These are phyloP conservation scores for Apantesis nais DNA, from an alignment of 2,888 invertebrate species.

Conservation along the genomic window DNA sequence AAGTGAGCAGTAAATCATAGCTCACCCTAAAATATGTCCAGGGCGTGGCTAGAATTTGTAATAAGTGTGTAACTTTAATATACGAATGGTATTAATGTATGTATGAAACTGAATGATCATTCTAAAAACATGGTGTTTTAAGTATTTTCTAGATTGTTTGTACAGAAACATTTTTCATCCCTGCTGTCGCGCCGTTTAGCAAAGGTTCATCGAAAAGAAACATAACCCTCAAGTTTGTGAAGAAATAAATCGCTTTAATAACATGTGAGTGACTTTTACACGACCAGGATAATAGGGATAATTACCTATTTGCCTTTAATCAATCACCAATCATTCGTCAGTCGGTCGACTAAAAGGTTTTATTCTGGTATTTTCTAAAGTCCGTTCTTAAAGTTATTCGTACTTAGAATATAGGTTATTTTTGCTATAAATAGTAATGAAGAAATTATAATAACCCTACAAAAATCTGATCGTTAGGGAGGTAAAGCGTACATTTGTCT, in stretches of 20 bases:
- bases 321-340: too few species aligned
- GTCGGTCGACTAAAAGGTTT: too few species aligned
- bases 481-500: not conserved
- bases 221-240: too few species aligned
- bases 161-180: too few species aligned
- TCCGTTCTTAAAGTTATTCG: not conserved
- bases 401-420: not conserved
- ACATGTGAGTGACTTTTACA: too few species aligned
- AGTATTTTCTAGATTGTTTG: not conserved
- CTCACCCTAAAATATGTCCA: constrained; percentile 62
- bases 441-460: not conserved
- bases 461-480: not conserved
- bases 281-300: too few species aligned
- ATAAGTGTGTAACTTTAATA: constrained; percentile 26
- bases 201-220: not conserved
- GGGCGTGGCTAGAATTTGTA: constrained; percentile 55
- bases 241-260: too few species aligned
- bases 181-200: too few species aligned
- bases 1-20: constrained; percentile 67
- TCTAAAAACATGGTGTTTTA: not conserved
- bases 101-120: not conserved
- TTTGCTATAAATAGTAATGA: not conserved
- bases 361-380: not conserved
- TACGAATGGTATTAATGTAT: not conserved
- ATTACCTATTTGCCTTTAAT: too few species aligned